Evolutionary conservation across 1,140 invertebrate genomes (phyloP), one percentile per base, ranked within the genome.

Genomic region (Drosophila kurseongensis): DNA sequence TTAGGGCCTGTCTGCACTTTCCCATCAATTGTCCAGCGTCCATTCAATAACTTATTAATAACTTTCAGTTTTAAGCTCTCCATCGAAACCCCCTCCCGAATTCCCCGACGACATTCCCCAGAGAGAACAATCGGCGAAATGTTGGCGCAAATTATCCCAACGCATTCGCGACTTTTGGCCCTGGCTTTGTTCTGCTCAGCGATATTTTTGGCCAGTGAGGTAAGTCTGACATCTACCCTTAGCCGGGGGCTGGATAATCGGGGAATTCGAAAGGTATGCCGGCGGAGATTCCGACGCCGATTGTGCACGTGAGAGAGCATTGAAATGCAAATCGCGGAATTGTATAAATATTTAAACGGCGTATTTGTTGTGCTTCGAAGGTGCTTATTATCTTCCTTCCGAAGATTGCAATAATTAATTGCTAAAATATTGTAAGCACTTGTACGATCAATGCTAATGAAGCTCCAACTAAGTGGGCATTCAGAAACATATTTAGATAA

Each of bases 201-300:
- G 36, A 66, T 86, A 88, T 86, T 89, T 86, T 76, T 80, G 79
- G 72, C 57, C 72, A 67, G 65, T 86, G 83, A 86, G 83, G 83
- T 86, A 86, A 86, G 83, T 86, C 58, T 51, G 32, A 14, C 41
- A 50, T 57, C 29, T 54, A 75, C 68, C 47, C 68, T 71, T 71
- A 71, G 68, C 52, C 68, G n/a, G 66, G 62, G 50, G 51, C 44
- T 47, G 7, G 8, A n/a, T 40, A 12, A 62, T 27, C 18, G 52
- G 52, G 63, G 75, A 62, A 56, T 57, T 13, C 40, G 29, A 52
- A 62, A 55, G 63, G 32, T 45, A 60, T 75, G 57, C 68, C 41
- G 23, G 59, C 54, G 59, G 66, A 56, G 44, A 68, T 45, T 57
- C 41, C 54, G 38, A 45, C 58, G 61, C 2, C 52, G 38, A 35